Evolutionary conservation across 2,797 vertebrate species (phyloP), one percentile per base, ranked within the genome.

Genomic region (Rousettus madagascariensis): DNA sequence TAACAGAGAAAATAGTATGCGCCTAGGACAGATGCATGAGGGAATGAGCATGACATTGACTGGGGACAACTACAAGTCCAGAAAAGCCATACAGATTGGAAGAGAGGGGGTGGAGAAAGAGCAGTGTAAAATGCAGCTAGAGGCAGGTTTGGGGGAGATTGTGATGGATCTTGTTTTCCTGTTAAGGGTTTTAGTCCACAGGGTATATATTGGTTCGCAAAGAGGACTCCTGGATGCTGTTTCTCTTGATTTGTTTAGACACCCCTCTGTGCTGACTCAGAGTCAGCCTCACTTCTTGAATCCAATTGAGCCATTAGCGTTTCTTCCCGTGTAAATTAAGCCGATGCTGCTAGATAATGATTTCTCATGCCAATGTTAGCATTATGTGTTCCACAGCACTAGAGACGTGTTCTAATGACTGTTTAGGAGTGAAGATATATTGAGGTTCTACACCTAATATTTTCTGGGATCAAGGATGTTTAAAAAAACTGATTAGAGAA

Each of bases 401-500:
- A 68, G 5, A 84, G 55, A 84, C 53, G 84, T 84, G 43, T 95
- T 85, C 49, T 59, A 36, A 46, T 30, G 22, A 30, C 77, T 83
- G 86, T 96, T 95, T 53, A 93, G 63, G 28, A 72, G 19, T 38
- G 68, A 95, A 77, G 43, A 72, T 90, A 84, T 33, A 59, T 55
- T 77, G 41, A 89, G 4, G 4, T 51, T 55, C 78, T 41, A 79
- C 65, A 71, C 26, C 30, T 94, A 82, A 16, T 94, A 86, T 89
- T 94, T 94, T 93, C 17, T 55, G 33, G 77, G 75, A 80, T 68
- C 66, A 65, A 95, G 26, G n/a, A 87, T 95, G 28, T 41, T 92
- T 95, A 55, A 86, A 80, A 96, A 87, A 71, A 53, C 49, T 80
- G 79, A 78, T 75, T 89, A 74, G 68, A 93, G 36, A 90, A 90